A percentile compares a stretch with the other conserved stretches of the same genome.
These are phyloP conservation scores for Choloepus didactylus DNA, from an alignment of 2,797 vertebrate genomes.

Conservation along the genomic window DNA sequence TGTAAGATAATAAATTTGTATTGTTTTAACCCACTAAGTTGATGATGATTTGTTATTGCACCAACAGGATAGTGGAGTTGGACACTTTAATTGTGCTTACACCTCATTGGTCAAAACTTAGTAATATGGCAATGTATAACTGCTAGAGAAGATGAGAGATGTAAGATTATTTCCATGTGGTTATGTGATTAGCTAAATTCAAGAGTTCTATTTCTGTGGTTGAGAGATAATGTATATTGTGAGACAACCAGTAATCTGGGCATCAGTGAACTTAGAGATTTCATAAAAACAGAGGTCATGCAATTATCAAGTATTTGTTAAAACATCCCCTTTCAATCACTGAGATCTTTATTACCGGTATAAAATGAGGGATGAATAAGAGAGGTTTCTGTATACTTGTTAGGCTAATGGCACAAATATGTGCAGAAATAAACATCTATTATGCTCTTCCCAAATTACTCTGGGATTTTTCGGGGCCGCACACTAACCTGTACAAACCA, in stretches of 20 bases:
- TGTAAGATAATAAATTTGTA: not conserved
- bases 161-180: fast-evolving
- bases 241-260: not conserved
- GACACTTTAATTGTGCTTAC: not conserved
- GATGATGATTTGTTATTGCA: not conserved
- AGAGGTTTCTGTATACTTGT: not conserved
- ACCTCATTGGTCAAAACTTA: not conserved
- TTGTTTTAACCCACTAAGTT: not conserved
- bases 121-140: not conserved
- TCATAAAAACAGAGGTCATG: not conserved
- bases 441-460: no score
- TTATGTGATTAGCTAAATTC: not conserved
- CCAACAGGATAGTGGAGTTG: not conserved
- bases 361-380: not conserved
- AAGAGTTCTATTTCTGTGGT: not conserved
- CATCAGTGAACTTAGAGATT: not conserved
- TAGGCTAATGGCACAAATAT: not conserved
- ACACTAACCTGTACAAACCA: no score
- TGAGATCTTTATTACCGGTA: not conserved
- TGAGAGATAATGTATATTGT: not conserved
- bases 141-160: not conserved
- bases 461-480: no score
- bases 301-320: constrained; percentile 2
- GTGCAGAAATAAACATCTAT: not conserved
- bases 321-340: not conserved